Base-by-base conservation (phyloP, 2,888 invertebrate genomes). In the Bellardia bayeri region DNA sequence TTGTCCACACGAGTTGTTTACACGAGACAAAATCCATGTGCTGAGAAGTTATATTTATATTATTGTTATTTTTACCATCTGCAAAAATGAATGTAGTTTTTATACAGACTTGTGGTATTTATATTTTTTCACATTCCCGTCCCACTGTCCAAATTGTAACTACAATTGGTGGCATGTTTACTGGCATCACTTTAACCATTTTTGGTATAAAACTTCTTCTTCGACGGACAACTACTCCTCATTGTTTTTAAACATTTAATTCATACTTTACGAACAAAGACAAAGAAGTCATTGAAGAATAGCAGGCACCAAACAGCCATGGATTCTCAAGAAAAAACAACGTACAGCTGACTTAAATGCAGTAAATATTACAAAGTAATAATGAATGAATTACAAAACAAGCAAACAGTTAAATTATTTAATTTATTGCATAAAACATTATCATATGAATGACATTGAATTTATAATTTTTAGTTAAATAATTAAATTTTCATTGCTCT, bases 161-260 rank as follows among this genome's bases (percentile, higher is more conserved):
- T 56, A 74, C 88, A 86, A 87, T 78, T 88, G 86, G 82, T 84
- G 89, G 89, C 89, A 89, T 89, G 82, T 89, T 87, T 88, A 79
- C 85, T 87, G 79, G 87, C 82, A 91, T 91, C 91, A 90, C 90
- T 92, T 90, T 90, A 90, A 91, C 92, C 92, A 91, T 92, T 91
- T 92, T 92, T 90, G 91, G 91, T 89, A 23, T 63, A 30, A 56
- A 74, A 61, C 42, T 58, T 37, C 69, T 23, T 37, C 69, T 23
- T 37, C 45, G 3, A 56, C 9, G 37, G 30, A 63, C 40, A 45
- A 49, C 74, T 30, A 49, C 74, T 75, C n/a, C 23, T 74, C n/a
- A 3, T 37, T 33, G n/a, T 58, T 30, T 66, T 45, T 33, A 9
- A 54, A 23, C 11, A 63, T 63, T 83, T 63, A 54, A 76, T 83